Evolutionary conservation across 2,888 invertebrate genomes (phyloP), one percentile per base, ranked within the genome.

Genomic region (Spisula solida): DNA sequence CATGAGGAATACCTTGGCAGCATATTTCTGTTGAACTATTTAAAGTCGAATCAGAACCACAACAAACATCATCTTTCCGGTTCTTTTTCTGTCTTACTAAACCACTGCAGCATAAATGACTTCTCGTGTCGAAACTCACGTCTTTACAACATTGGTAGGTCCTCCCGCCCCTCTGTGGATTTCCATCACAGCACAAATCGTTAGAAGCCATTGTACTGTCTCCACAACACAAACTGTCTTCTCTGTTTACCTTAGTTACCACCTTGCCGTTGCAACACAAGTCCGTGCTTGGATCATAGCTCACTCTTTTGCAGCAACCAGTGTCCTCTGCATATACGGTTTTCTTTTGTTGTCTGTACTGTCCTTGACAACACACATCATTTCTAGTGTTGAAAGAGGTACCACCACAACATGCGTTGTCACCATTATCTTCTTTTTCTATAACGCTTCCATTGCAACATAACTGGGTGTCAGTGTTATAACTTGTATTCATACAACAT

Each of bases 341-440:
- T 34, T 75, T 78, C 34, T 86, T 79, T 2, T 82, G 87, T n/a
- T 86, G 85, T 29, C 48, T 83, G 48, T 34, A 56, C 70, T 82
- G 56, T 5, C 90, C 90, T n/a, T 90, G 82, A 78, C 90, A 90
- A 48, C 90, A 90, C 8, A 90, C 75, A 6, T 90, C 66, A 25
- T 70, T 56, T 66, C 81, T 47, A 14, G 85, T 83, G 80, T 90
- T 87, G 34, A 82, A 84, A 25, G 90, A 85, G 12, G 80, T 86
- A 1, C 51, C 66, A 51, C 88, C 88, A 80, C 88, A 88, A 79
- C 88, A 88, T n/a, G 85, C 75, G 55, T 90, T 80, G 47, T 90
- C 90, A 14, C 80, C 80, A 8, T 25, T 29, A 1, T 86, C 85
- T 5, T 5, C 25, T 79, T 85, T 88, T 47, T 56, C 80, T 83